Conservation (phyloP, 2,888 invertebrate genomes). For the Brachypterus glaber region DNA sequence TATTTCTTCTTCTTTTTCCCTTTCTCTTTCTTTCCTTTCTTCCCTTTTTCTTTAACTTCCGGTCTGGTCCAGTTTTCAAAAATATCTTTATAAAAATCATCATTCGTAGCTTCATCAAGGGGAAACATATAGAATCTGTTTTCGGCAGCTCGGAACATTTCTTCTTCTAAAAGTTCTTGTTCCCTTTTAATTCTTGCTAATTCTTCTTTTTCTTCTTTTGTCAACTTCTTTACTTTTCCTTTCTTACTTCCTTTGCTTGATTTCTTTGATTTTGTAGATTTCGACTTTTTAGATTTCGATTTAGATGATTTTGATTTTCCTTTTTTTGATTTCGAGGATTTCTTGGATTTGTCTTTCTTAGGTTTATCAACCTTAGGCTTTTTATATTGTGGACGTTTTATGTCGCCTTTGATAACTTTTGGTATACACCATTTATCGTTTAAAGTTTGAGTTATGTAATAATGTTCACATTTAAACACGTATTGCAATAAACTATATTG, state of each 20-base stretch:
- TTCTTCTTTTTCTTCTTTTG: conserved; percentile 29
- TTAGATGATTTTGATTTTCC: conserved; percentile 22
- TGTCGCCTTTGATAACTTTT: conserved; percentile 32
- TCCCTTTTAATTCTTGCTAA: conserved; percentile 26
- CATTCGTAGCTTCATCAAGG: conserved; percentile 33
- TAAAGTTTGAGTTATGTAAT: conserved; percentile 32
- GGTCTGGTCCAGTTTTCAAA: conserved; percentile 33
- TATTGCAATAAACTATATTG: conserved; percentile 34
- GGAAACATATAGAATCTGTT: conserved; percentile 36
- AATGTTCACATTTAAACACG: conserved; percentile 30
- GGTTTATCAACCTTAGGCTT: conserved; percentile 23
- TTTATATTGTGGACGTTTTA: conserved; percentile 27
- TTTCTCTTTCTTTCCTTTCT: conserved; percentile 2
- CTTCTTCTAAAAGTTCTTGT: conserved; percentile 26
- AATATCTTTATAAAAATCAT: conserved; percentile 32
- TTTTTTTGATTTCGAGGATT: conserved; percentile 5
- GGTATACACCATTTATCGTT: conserved; percentile 34
- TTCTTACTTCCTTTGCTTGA: conserved; percentile 25
- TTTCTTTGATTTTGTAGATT: conserved; percentile 18
- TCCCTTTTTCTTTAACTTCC: conserved; percentile 13
- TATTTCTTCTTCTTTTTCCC: conserved; percentile 1
- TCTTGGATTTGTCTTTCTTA: conserved; percentile 5
- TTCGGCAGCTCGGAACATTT: conserved; percentile 26
- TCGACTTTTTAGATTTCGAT: conserved; percentile 16
- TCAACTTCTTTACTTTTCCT: conserved; percentile 22